These are phyloP conservation scores for Silurus aristotelis DNA, from an alignment of 2,797 vertebrate genomes.

Conservation along the genomic window DNA sequence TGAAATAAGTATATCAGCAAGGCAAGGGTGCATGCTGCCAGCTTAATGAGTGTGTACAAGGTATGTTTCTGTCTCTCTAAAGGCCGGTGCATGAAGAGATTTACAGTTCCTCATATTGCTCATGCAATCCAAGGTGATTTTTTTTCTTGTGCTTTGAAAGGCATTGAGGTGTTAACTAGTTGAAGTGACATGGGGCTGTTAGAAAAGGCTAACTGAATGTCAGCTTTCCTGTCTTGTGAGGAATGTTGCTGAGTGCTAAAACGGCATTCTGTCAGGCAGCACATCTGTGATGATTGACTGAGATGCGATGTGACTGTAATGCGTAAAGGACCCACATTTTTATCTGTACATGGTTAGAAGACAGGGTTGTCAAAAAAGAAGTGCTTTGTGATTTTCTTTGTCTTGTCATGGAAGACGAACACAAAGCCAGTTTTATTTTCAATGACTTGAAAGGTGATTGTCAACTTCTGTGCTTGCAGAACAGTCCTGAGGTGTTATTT, in stretches of 20 bases:
- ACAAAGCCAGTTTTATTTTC: neutral
- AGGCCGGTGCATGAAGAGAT: constrained; percentile 44
- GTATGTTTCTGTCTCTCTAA: constrained; percentile 53
- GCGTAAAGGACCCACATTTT: neutral
- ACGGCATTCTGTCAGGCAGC: constrained; percentile 34
- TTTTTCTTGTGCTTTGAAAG: constrained; percentile 22
- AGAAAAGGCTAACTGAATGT: constrained; percentile 33
- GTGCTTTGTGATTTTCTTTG: neutral
- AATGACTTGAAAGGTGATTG: neutral
- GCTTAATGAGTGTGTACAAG: constrained; percentile 31
- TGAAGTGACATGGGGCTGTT: constrained; percentile 6
- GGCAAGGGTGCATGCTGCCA: constrained; percentile 18
- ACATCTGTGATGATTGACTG: constrained; percentile 18
- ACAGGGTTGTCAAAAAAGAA: neutral
- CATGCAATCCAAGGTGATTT: constrained; percentile 21
- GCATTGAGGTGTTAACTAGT: constrained; percentile 23
- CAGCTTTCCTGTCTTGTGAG: constrained; percentile 21
- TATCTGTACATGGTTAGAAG: neutral
- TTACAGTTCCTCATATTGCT: constrained; percentile 9
- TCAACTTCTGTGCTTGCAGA: neutral
- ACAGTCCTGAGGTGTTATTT: neutral
- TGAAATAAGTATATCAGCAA: constrained; percentile 15
- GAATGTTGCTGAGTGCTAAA: constrained; percentile 30
- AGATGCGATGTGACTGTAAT: constrained; percentile 27
- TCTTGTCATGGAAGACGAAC: neutral